phyloP scores from a whole-genome alignment of 2,888 invertebrate species.

The Erebia epiphron region DNA sequence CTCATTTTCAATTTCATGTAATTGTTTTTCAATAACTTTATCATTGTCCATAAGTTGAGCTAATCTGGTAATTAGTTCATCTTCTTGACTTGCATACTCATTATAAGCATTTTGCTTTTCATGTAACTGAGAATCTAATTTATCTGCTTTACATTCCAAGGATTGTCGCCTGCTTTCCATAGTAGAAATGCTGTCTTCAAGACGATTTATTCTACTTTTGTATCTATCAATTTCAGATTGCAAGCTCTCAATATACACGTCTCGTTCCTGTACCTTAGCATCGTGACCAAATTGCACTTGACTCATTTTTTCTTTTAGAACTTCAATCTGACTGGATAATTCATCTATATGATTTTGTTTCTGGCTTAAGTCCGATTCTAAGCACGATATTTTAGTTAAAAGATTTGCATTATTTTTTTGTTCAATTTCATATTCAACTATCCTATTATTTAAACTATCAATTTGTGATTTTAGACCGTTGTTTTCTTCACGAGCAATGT shows the following conservation, averaged over 20 bases:
- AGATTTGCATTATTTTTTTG: slow-evolving; percentile 69
- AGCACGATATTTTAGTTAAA: slow-evolving; percentile 63
- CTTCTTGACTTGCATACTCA: slow-evolving; percentile 85
- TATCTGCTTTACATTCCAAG: slow-evolving; percentile 84
- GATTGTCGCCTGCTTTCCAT: slow-evolving; percentile 84
- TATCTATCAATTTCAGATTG: slow-evolving; percentile 86
- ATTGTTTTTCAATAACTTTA: slow-evolving; percentile 84
- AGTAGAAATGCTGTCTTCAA: slow-evolving; percentile 85
- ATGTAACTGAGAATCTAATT: slow-evolving; percentile 84
- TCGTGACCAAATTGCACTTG: slow-evolving; percentile 79
- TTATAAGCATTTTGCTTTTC: slow-evolving; percentile 82
- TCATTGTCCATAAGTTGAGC: slow-evolving; percentile 85
- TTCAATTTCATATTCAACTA: slow-evolving; percentile 70
- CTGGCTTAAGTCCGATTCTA: slow-evolving; percentile 64
- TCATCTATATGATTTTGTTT: slow-evolving; percentile 67
- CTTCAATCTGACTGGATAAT: slow-evolving; percentile 60
- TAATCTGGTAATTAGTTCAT: slow-evolving; percentile 84
- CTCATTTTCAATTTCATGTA: slow-evolving; percentile 83
- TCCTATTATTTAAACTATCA: slow-evolving; percentile 66
- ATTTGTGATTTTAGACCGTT: slow-evolving; percentile 55
- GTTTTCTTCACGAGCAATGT: slow-evolving; percentile 57
- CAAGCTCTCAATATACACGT: slow-evolving; percentile 88
- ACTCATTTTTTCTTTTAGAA: slow-evolving; percentile 61
- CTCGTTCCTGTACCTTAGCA: slow-evolving; percentile 89
- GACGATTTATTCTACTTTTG: slow-evolving; percentile 84